Evolutionary conservation across 1,140 invertebrate species (phyloP).

Genomic region (Metopolophium dirhodum): DNA sequence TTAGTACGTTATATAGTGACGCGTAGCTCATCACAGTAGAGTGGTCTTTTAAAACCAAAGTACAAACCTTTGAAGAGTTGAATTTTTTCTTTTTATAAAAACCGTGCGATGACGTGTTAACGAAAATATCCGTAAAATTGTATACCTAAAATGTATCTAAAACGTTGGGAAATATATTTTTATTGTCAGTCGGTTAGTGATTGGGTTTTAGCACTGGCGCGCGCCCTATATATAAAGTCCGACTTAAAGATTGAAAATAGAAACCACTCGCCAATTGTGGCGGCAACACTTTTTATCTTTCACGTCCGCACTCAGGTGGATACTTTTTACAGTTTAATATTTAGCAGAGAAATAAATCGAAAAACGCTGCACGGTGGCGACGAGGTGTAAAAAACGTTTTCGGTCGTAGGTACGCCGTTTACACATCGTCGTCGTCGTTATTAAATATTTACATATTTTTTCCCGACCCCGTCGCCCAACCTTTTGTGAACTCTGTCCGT

Average conservation of each 20-base stretch:
- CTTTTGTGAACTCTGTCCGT: background rate
- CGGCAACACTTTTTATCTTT: background rate
- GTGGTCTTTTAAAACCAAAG: background rate
- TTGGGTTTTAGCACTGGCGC: background rate
- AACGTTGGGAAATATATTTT: background rate
- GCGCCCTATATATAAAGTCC: background rate
- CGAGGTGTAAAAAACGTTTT: background rate
- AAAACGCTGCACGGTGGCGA: background rate
- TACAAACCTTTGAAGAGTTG: background rate
- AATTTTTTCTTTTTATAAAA: background rate
- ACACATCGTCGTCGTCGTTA: background rate
- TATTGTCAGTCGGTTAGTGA: background rate
- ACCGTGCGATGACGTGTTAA: background rate
- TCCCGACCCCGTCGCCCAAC: background rate
- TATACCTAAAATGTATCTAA: too few relatives aligned
- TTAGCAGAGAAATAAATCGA: background rate
- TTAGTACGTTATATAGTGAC: background rate
- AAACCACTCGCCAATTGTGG: background rate
- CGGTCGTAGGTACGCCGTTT: background rate
- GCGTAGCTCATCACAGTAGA: background rate
- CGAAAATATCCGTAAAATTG: background rate
- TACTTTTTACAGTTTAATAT: background rate
- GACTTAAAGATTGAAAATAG: background rate
- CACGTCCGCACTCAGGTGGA: background rate
- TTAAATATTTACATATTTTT: constrained; percentile 41